Evolutionary conservation across 2,888 invertebrate genomes (phyloP), one percentile per base, ranked within the genome.

Genomic region (Coremacera marginata): DNA sequence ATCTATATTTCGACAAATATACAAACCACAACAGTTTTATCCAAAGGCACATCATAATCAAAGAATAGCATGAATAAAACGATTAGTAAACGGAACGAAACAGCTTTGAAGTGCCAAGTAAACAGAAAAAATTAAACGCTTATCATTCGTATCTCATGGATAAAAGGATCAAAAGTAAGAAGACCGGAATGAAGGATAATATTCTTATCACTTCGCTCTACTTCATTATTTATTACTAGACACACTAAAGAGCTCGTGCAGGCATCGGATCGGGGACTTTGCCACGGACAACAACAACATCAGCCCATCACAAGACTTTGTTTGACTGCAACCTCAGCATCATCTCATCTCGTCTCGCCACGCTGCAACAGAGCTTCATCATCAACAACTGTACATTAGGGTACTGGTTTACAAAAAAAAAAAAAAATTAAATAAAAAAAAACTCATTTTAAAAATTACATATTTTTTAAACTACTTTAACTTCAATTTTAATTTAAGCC

Each of bases 351-450:
- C 55, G 60, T n/a, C 34, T 67, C 79, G 81, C 78, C 78, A 79
- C 79, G 76, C 37, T 65, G 51, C 65, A 34, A 25, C n/a, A 19
- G 19, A 37, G 44, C 44, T 44, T 44, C 44, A 44, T 44, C 44
- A 44, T 11, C 44, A 44, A 44, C 85, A 85, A 83, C 82, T 86
- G 83, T 85, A 85, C 83, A 85, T 88, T 89, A 87, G 89, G 89
- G 89, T 89, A 89, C 88, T 89, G 88, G 87, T 88, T 88, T 82
- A 80, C 83, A 82, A 84, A 86, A 84, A 85, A 83, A 82, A 81
- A 81, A 82, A 78, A 81, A 77, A 83, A 82, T 81, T 82, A 82
- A 81, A 79, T 81, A 82, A 84, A 80, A 81, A 78, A 77, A 76
- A 70, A 49, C 77, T 78, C 80, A 81, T 78, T 79, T 78, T 74